A percentile compares a stretch with the other conserved stretches of the same genome.
These are phyloP conservation scores for Diarsia rubi DNA, from an alignment of 2,888 invertebrate species.

Conservation along the genomic window DNA sequence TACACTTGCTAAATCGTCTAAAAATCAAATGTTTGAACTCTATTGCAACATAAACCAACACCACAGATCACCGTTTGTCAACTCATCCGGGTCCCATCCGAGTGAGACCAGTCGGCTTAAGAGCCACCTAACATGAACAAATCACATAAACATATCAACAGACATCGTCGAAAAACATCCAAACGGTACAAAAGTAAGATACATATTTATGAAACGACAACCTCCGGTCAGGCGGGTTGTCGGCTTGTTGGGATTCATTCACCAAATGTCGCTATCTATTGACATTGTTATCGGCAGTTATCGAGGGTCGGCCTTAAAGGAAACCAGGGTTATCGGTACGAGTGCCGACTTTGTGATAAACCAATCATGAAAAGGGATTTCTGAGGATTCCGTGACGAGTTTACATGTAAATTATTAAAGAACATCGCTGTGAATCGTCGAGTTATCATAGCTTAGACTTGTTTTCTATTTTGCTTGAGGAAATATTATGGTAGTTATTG, in stretches of 20 bases:
- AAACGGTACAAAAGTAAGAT: conserved; percentile 58
- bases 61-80: neutral
- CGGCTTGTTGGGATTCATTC: conserved; percentile 65
- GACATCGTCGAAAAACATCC: conserved; percentile 44
- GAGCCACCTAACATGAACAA: conserved; percentile 3
- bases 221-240: conserved; percentile 41
- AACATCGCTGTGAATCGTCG: conserved; percentile 29
- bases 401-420: conserved; percentile 54
- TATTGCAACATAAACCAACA: neutral
- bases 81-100: too few relatives aligned
- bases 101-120: too few relatives aligned
- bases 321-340: conserved; percentile 77
- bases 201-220: conserved; percentile 69
- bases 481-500: neutral
- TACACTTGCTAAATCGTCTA: neutral
- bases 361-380: conserved; percentile 66
- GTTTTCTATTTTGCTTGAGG: neutral
- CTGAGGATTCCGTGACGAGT: conserved; percentile 56
- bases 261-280: conserved; percentile 72
- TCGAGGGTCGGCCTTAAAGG: conserved; percentile 78
- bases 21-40: neutral
- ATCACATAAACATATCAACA: conserved; percentile 42
- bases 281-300: conserved; percentile 73
- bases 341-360: conserved; percentile 64
- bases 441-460: neutral